phyloP scores from a whole-genome alignment of 2,797 vertebrate genomes.

The Pipistrellus pygmaeus region DNA sequence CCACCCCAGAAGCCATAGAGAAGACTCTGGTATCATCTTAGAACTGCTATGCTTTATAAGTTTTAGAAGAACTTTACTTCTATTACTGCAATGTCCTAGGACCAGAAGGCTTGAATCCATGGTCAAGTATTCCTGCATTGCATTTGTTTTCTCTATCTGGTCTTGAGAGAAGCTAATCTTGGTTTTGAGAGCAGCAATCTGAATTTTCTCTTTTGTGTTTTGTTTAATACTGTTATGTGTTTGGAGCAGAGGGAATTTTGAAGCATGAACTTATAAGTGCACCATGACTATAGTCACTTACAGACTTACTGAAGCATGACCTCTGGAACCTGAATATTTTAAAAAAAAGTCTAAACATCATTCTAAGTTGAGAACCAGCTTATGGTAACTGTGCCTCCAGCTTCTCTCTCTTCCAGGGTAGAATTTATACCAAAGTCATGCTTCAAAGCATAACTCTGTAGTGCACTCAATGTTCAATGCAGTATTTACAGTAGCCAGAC shows the following conservation, averaged over 20 bases:
- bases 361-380: not conserved
- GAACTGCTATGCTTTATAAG: not conserved
- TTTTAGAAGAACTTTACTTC: conserved; percentile 20
- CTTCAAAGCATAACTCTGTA: conserved; percentile 11
- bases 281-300: not conserved
- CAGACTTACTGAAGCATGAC: not conserved
- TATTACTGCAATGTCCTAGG: not conserved
- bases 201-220: not conserved
- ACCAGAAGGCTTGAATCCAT: not conserved
- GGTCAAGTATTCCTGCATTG: not conserved
- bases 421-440: not conserved
- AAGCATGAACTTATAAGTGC: not conserved
- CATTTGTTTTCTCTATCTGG: conserved; percentile 24
- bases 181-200: conserved; percentile 25
- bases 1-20: not conserved
- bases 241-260: conserved; percentile 17
- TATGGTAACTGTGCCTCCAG: not conserved
- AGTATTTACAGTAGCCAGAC: too few species aligned
- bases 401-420: too few species aligned
- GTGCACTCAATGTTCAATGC: not conserved
- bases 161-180: conserved; percentile 24
- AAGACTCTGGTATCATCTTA: conserved; percentile 11
- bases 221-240: not conserved
- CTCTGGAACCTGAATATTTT: not conserved
- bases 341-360: not conserved